Evolutionary conservation across 2,888 invertebrate genomes (phyloP).

Genomic region (Augochlorella aurata): DNA sequence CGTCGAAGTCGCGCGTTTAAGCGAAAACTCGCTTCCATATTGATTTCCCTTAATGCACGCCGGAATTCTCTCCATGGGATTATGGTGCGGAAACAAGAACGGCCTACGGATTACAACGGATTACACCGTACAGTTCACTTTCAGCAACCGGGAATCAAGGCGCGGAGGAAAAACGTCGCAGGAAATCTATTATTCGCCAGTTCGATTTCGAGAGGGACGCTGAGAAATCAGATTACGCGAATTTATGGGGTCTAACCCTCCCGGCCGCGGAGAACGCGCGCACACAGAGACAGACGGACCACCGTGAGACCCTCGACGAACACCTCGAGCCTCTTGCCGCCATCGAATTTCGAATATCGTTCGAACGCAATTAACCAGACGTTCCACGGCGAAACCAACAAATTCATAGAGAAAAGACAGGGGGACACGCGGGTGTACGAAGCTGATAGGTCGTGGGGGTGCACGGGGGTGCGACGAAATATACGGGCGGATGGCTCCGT

Average conservation of each 20-base stretch:
- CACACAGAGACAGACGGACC: slow-evolving; percentile 67
- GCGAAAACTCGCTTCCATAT: background rate
- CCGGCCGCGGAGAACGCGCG: slow-evolving; percentile 61
- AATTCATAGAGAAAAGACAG: background rate
- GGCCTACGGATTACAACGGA: slow-evolving; percentile 1
- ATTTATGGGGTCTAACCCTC: slow-evolving; percentile 75
- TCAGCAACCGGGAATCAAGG: slow-evolving; percentile 24
- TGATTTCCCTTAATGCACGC: background rate
- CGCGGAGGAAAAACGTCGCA: slow-evolving; percentile 38
- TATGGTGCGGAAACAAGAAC: slow-evolving; percentile 16
- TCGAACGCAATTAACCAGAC: background rate
- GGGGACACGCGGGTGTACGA: background rate
- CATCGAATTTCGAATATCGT: slow-evolving; percentile 35
- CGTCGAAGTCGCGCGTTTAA: no score
- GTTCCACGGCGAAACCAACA: background rate
- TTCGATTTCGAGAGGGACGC: slow-evolving; percentile 67
- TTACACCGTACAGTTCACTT: slow-evolving; percentile 13
- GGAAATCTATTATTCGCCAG: slow-evolving; percentile 66
- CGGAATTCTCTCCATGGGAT: background rate
- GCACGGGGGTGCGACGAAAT: background rate
- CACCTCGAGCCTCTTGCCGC: slow-evolving; percentile 32
- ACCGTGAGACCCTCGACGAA: slow-evolving; percentile 43
- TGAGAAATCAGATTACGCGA: slow-evolving; percentile 75
- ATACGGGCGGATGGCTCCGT: background rate
- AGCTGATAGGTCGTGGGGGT: background rate